These are phyloP conservation scores for Mus pahari DNA, from an alignment of 2,113 vertebrate species.

Conservation along the genomic window DNA sequence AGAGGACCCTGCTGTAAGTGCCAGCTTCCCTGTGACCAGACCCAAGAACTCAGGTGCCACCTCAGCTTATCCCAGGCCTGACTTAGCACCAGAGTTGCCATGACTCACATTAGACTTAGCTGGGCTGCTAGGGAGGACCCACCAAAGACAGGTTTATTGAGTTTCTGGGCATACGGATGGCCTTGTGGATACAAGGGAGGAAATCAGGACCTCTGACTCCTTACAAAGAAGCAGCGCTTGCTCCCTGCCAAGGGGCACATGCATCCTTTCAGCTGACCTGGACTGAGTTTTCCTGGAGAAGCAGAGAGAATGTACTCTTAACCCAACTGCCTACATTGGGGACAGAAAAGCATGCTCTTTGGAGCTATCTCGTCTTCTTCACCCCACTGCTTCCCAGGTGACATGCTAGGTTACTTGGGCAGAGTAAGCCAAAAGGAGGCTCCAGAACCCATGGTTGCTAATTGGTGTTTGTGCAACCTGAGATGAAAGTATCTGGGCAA, in stretches of 20 bases:
- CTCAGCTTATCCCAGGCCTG: neutral
- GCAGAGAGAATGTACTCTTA: neutral
- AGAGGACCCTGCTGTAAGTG: neutral
- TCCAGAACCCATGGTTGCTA: neutral
- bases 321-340: neutral
- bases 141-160: conserved; percentile 55
- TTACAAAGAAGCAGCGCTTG: neutral
- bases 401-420: neutral
- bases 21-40: neutral
- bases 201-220: neutral
- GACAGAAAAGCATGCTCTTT: conserved; percentile 18
- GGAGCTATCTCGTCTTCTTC: conserved; percentile 34
- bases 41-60: neutral
- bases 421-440: neutral
- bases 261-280: neutral
- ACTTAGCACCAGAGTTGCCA: neutral
- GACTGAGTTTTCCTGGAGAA: neutral
- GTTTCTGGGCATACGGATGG: conserved; percentile 2
- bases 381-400: neutral
- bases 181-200: neutral
- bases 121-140: neutral
- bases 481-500: neutral
- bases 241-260: fast-evolving
- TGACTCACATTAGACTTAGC: neutral
- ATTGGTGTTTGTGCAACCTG: neutral